phyloP scores from a whole-genome alignment of 2,888 invertebrate genomes.

The Leucophenga maculata region DNA sequence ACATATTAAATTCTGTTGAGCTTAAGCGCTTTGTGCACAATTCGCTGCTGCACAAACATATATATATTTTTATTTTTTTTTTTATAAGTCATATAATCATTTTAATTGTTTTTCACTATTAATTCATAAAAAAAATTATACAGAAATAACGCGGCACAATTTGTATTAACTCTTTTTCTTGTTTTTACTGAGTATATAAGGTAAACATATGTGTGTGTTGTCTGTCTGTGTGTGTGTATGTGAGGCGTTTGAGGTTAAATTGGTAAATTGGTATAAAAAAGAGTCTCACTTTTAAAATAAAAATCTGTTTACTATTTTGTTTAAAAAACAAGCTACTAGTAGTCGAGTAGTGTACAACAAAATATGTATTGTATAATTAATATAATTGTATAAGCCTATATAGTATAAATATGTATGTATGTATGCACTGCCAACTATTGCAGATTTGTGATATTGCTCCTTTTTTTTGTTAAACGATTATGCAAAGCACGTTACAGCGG shows the following conservation, averaged over 20 bases:
- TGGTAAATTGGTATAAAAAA: constrained; percentile 34
- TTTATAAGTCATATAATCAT: not conserved
- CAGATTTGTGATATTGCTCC: constrained; percentile 25
- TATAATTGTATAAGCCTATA: constrained; percentile 36
- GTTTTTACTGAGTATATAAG: constrained; percentile 29
- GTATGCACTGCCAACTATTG: constrained; percentile 5
- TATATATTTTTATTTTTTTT: not conserved
- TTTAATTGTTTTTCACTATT: not conserved
- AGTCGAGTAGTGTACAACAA: too few relatives aligned
- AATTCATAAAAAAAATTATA: not conserved
- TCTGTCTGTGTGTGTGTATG: not conserved
- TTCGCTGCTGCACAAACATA: constrained; percentile 3
- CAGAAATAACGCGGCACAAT: constrained; percentile 17
- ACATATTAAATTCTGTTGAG: not conserved
- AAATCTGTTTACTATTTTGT: not conserved
- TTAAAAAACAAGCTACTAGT: too few relatives aligned
- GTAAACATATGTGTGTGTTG: constrained; percentile 29
- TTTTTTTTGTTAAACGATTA: not conserved
- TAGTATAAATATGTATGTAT: constrained; percentile 52
- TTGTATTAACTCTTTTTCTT: constrained; percentile 27
- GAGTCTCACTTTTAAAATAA: constrained; percentile 39
- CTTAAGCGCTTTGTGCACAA: constrained; percentile 2
- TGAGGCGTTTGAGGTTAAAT: constrained; percentile 7
- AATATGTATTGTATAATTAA: too few relatives aligned
- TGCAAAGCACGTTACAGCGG: too few relatives aligned